Conservation (phyloP, 2,888 invertebrate species). For the Malachius bipustulatus region DNA sequence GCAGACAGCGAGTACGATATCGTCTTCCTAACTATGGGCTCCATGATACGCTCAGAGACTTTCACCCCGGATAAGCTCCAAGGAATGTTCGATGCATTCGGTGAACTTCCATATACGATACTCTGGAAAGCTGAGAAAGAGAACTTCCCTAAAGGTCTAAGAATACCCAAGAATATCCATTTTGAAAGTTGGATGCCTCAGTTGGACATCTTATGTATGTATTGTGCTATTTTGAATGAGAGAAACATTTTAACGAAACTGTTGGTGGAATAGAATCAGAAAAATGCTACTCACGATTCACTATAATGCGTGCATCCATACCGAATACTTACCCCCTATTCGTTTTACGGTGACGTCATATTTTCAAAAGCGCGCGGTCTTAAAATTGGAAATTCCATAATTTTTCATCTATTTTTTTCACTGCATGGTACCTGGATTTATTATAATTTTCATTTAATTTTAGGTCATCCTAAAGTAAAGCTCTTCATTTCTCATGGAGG, state of each 20-base stretch:
- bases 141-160: constrained; percentile 35
- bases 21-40: constrained; percentile 47
- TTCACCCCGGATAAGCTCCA: constrained; percentile 38
- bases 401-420: too few relatives aligned
- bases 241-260: too few relatives aligned
- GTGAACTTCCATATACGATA: constrained; percentile 40
- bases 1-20: constrained; percentile 28
- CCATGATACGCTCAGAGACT: constrained; percentile 44
- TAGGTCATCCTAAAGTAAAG: constrained; percentile 37
- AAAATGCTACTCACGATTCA: too few relatives aligned
- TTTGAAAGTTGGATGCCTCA: constrained; percentile 45
- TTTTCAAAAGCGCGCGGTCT: too few relatives aligned
- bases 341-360: background rate
- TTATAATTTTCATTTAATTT: too few relatives aligned
- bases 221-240: too few relatives aligned
- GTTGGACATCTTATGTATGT: constrained; percentile 43
- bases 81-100: constrained; percentile 40
- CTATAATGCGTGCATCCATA: too few relatives aligned
- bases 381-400: too few relatives aligned
- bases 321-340: too few relatives aligned
- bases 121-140: constrained; percentile 42
- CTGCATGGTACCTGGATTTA: too few relatives aligned
- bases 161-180: constrained; percentile 38
- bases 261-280: too few relatives aligned
- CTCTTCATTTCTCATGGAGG: constrained; percentile 44